Base-by-base conservation (phyloP, 2,113 vertebrate species). In the Pyrgilauda ruficollis region DNA sequence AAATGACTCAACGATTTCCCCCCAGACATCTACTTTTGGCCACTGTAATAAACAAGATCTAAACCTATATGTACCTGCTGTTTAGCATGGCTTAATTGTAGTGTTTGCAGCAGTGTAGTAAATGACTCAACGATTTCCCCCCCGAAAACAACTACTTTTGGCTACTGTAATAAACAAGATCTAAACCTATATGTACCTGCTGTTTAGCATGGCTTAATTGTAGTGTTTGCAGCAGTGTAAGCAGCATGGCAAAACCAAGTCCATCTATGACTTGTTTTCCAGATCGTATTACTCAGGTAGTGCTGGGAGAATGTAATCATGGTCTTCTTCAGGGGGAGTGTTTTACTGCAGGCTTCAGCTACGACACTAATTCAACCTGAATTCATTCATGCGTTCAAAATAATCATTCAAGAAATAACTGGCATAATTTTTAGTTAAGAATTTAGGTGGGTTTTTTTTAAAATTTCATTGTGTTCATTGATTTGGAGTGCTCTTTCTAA, bases 291-390 rank as follows among this genome's bases (percentile, higher is more conserved):
- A 61, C 18, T 31, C 33, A 74, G 2, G 11, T 23, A 50, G 20
- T 55, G 5, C 19, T 82, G 24, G 9, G 23, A 88, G 41, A 11
- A 61, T 27, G 19, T 14, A 58, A 62, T 21, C 21, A 41, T 83
- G 6, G 13, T 33, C 15, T 58, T 24, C 43, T 61, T 2, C 0
- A 1, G 8, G 5, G 3, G 3, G 3, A 31, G 1, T 31, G 5
- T 39, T 82, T 64, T 52, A 22, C 10, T 43, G 7, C 6, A 56
- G 14, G 6, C 43, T 66, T 90, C 17, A 62, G 3, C 7, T 10
- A 23, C 66, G 14, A 64, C 5, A 70, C 12, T 67, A 47, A 56
- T 23, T 70, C 7, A 39, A 13, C 11, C 6, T 52, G 46, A 82
- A 79, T 64, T 35, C 4, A 52, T 64, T 81, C 37, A 33, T 33